Base-by-base conservation (phyloP, 2,797 vertebrate species). In the Anguilla megastoma region DNA sequence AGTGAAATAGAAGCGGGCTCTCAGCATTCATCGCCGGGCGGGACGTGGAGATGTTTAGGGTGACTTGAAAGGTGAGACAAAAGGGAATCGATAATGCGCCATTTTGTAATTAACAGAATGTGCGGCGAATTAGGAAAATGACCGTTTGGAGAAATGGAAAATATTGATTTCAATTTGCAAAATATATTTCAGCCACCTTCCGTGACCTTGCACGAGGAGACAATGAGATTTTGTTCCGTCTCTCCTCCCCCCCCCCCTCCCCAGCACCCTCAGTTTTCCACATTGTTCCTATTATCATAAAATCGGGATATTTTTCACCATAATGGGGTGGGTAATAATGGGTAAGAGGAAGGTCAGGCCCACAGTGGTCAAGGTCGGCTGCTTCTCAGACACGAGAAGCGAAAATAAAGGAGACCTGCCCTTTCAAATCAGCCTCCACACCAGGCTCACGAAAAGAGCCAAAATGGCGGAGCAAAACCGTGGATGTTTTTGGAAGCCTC, bases 131-230 rank as follows among this genome's bases (percentile, higher is more conserved):
- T 97, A 97, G 93, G 95, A 95, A 97, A 97, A 97, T 94, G 94
- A 96, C 95, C 94, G 96, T 96, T 85, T 94, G 96, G 91, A 96
- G 95, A 96, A 97, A 97, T 97, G 96, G 97, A 95, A 97, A 97
- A 94, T 97, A 98, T 98, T 96, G 97, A 98, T 98, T 97, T 97
- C 95, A 96, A 97, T 97, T 96, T 96, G 96, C 93, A 95, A 97
- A 97, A 97, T 96, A 96, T 96, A 96, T 97, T 93, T 93, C 88
- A 96, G 95, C 95, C 74, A 79, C 94, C 95, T 95, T 95, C 95
- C 93, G 94, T 95, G 95, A 94, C 95, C 95, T 95, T 94, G 91
- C 92, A 93, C 93, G 91, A 94, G 94, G 93, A 95, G 93, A 96
- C 96, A 96, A 96, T 96, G 96, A 95, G 94, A 95, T 94, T 90